Base-by-base conservation (phyloP, 1,140 invertebrate species). In the Anastrepha ludens region DNA sequence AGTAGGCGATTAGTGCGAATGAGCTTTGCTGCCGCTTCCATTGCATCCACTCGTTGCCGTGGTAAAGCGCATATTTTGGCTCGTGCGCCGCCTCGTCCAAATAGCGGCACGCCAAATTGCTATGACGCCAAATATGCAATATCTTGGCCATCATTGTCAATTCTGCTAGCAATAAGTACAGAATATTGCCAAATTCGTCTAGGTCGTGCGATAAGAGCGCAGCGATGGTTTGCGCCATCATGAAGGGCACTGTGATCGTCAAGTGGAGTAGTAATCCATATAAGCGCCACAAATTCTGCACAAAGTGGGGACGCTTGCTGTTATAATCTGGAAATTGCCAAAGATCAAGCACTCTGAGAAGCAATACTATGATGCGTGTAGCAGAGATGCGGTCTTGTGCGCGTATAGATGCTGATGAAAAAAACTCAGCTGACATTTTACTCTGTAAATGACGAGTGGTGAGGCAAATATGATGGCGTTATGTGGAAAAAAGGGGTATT, bases 111-210 rank as follows among this genome's bases (percentile, higher is more conserved):
- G 90, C 90, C 2, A 55, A 20, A 0, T 62, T 74, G 1, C 89
- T 58, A 1, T 89, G 74, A 78, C 88, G 65, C 90, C 90, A 91
- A 7, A 92, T 89, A 60, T 90, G 91, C 0, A 91, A 62, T 6
- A 92, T 89, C 64, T 92, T 92, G 13, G 90, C 78, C 15, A 92
- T 87, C 9, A 92, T 70, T 0, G 90, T 90, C 39, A 89, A 87
- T 64, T 92, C 89, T 0, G 91, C 91, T 20, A 92, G 87, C 8
- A 91, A 91, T 88, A 92, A 90, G 85, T 92, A 91, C 0, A 92
- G 88, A 39, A 91, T 89, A 29, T 91, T 89, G 0, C 90, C 89
- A 0, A 90, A 90, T 86, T 92, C 88, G 44, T 90, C 90, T 59
- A 92, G 74, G 55, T 91, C 89, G 17, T 47, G 89, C 7, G 91